phyloP scores from a whole-genome alignment of 1,140 invertebrate genomes.

The Lepidurus arcticus region DNA sequence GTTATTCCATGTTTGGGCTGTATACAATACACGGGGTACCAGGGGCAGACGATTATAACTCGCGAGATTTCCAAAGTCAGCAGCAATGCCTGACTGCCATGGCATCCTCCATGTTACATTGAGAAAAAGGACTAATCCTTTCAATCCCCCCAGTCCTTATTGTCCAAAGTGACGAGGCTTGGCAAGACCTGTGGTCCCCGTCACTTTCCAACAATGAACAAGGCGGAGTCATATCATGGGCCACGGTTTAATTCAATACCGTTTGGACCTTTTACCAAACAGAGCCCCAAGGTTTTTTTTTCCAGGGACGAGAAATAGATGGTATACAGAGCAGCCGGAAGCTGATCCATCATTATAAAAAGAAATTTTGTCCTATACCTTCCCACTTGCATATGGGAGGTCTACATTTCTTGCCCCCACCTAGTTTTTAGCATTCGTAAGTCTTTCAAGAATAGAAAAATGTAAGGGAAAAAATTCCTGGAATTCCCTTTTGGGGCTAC shows the following conservation, averaged over 20 bases:
- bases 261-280: background rate
- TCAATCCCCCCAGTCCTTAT: background rate
- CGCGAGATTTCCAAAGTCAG: background rate
- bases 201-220: background rate
- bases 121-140: background rate
- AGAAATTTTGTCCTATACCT: background rate
- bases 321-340: background rate
- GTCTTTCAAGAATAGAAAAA: background rate
- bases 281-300: background rate
- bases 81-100: background rate
- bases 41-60: background rate
- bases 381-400: no score
- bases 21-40: background rate
- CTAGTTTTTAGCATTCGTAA: no score
- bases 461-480: background rate
- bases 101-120: background rate
- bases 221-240: conserved; percentile 14
- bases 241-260: background rate
- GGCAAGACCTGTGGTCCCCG: background rate
- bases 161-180: conserved; percentile 12
- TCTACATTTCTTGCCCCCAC: no score
- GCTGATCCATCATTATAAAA: conserved; percentile 12
- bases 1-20: background rate
- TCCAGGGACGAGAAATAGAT: background rate
- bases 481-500: background rate